Evolutionary conservation across 2,113 vertebrate species (phyloP).

Genomic region (Xenus cinereus): DNA sequence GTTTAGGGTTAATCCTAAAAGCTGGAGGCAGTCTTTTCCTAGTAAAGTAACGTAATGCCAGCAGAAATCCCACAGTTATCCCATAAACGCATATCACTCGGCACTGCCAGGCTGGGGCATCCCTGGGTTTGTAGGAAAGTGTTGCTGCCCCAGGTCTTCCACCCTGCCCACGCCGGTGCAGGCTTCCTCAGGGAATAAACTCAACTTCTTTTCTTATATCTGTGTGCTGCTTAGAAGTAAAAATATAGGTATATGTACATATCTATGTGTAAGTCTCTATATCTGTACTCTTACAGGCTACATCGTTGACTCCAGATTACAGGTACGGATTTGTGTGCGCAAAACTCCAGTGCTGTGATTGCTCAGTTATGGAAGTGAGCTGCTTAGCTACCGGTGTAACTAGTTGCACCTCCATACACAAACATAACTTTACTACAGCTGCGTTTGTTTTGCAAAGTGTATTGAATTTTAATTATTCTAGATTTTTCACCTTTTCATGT

Average conservation of each 20-base stretch:
- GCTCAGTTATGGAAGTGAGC: background rate
- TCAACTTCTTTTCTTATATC: background rate
- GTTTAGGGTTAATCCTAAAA: background rate
- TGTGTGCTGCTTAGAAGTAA: background rate
- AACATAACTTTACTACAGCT: background rate
- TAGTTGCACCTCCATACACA: background rate
- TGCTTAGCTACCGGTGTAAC: background rate
- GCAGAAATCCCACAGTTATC: background rate
- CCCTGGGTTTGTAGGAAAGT: background rate
- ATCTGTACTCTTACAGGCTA: background rate
- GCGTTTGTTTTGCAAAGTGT: background rate
- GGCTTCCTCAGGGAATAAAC: background rate
- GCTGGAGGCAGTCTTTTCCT: background rate
- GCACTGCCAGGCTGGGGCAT: background rate
- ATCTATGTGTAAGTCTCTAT: background rate
- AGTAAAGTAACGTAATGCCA: background rate
- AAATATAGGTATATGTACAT: accelerated
- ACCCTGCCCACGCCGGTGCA: accelerated
- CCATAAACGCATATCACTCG: accelerated
- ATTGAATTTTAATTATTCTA: background rate
- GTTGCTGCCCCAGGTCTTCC: background rate
- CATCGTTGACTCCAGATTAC: background rate
- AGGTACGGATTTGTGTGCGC: background rate
- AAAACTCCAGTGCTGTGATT: background rate
- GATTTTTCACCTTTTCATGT: background rate